These are phyloP conservation scores for Sardinella longiceps DNA, from an alignment of 2,797 vertebrate genomes.

Conservation along the genomic window DNA sequence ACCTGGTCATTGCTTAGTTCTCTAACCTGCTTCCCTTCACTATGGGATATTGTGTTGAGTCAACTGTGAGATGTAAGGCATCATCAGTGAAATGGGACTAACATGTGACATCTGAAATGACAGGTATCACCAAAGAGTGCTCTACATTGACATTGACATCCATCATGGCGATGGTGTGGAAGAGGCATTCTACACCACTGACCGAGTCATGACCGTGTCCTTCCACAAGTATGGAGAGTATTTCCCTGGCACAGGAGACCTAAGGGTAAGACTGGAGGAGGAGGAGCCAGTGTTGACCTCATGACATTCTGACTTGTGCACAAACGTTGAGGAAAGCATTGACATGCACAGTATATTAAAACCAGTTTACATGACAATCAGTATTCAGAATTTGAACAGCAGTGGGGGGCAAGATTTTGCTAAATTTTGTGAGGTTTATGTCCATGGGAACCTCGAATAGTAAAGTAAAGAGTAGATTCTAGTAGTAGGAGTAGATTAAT, in stretches of 20 bases:
- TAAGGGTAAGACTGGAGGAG: constrained; percentile 76
- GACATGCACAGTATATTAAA: not conserved
- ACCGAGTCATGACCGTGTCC: constrained; percentile 91
- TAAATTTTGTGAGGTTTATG: no score
- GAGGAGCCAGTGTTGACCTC: no score
- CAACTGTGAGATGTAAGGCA: not conserved
- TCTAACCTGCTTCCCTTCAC: not conserved
- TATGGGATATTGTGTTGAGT: not conserved
- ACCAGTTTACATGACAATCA: no score
- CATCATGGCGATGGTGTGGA: constrained; percentile 93
- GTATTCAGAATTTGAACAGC: no score
- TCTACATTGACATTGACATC: constrained; percentile 93
- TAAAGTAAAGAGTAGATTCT: no score
- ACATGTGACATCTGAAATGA: constrained; percentile 18
- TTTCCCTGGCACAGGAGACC: constrained; percentile 91
- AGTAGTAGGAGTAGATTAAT: no score
- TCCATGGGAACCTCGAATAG: no score
- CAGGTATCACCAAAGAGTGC: constrained; percentile 93
- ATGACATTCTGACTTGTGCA: not conserved
- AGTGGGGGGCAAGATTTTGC: no score
- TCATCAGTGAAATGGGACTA: not conserved
- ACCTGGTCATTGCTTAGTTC: not conserved
- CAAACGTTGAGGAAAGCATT: not conserved
- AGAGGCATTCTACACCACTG: constrained; percentile 93
- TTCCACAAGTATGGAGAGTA: constrained; percentile 95